Conservation (phyloP, 1,140 invertebrate genomes). For the Thaumetopoea pityocampa region DNA sequence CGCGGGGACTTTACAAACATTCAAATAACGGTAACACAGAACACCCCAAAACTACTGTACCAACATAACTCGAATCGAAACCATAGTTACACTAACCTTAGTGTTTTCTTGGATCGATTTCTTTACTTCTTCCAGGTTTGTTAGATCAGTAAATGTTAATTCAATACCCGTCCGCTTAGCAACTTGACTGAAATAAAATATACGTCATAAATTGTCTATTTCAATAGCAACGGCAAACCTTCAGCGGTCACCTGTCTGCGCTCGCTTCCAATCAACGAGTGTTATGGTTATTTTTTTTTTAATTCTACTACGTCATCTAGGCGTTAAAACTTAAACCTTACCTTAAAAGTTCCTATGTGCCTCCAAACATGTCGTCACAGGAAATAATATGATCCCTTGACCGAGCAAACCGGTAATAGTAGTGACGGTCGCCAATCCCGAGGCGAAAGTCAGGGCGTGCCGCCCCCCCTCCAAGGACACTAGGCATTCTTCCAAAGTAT, state of each 20-base stretch:
- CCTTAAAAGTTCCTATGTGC: slow-evolving; percentile 85
- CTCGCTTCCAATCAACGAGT: too few species aligned
- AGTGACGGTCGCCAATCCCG: slow-evolving; percentile 91
- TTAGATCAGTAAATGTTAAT: slow-evolving; percentile 88
- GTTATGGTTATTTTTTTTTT: background rate
- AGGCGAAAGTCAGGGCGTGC: slow-evolving; percentile 90
- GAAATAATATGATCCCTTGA: slow-evolving; percentile 93
- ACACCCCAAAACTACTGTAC: too few species aligned
- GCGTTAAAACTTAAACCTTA: slow-evolving; percentile 5
- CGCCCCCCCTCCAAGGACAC: slow-evolving; percentile 94
- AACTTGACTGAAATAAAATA: slow-evolving; percentile 72
- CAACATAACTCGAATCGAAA: background rate
- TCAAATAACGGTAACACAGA: too few species aligned
- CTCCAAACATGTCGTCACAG: slow-evolving; percentile 97
- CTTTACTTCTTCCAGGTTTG: slow-evolving; percentile 80
- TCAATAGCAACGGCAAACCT: too few species aligned
- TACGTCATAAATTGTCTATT: too few species aligned
- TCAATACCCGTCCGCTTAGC: slow-evolving; percentile 82
- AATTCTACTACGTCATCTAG: background rate
- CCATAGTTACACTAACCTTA: slow-evolving; percentile 78
- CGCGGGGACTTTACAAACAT: too few species aligned
- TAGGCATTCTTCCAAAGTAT: slow-evolving; percentile 91
- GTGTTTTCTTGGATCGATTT: slow-evolving; percentile 88
- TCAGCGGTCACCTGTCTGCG: too few species aligned
- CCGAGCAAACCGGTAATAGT: slow-evolving; percentile 85